Evolutionary conservation across 2,797 vertebrate species (phyloP).

Genomic region (Pantherophis alleghaniensis): DNA sequence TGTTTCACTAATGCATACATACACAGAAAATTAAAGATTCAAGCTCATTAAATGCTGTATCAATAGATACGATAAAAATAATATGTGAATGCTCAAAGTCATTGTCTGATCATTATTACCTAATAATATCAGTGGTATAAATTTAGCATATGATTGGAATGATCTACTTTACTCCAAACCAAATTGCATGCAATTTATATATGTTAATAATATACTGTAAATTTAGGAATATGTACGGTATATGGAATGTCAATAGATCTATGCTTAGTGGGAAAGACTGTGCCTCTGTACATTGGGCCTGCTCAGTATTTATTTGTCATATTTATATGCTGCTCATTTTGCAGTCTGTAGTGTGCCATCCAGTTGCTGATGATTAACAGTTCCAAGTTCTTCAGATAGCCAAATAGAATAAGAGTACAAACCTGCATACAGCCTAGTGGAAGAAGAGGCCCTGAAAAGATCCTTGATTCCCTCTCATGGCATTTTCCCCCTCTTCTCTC

Average conservation of each 20-base stretch:
- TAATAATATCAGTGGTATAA: too few species aligned
- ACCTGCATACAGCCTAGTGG: background rate
- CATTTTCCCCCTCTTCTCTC: background rate
- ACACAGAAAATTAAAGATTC: background rate
- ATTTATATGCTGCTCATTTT: background rate
- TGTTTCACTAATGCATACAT: background rate
- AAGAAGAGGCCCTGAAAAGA: background rate
- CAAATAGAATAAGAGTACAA: background rate
- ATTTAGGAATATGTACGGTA: background rate
- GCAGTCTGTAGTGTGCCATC: background rate
- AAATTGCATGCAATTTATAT: background rate
- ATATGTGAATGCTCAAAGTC: background rate
- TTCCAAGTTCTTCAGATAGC: background rate
- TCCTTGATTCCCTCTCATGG: background rate
- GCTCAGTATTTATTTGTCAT: background rate
- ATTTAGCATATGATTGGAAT: background rate
- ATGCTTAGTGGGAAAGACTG: background rate
- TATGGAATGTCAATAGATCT: background rate
- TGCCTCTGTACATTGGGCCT: background rate
- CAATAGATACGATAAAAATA: background rate
- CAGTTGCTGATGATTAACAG: background rate
- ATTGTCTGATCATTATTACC: background rate
- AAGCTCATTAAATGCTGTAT: background rate
- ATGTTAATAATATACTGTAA: background rate
- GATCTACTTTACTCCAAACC: background rate